These are phyloP conservation scores for Rhopalosiphum maidis DNA, from an alignment of 1,140 invertebrate genomes.

Conservation along the genomic window DNA sequence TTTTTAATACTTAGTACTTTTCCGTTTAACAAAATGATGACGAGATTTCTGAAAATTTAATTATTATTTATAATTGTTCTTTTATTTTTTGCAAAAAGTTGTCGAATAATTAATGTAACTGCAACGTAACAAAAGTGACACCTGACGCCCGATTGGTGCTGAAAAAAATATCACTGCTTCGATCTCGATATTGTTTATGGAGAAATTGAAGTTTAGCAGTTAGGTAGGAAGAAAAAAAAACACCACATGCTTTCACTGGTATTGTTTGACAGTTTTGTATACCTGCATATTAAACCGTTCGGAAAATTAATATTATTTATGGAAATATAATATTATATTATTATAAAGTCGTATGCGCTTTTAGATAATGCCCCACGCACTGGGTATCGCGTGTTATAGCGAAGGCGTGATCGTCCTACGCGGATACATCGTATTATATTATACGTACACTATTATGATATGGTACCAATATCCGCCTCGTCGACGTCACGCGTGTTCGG, in stretches of 20 bases:
- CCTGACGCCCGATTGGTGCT: neutral
- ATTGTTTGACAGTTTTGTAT: neutral
- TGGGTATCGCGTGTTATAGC: neutral
- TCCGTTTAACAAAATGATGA: neutral
- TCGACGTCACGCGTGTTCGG: neutral
- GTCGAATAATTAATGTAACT: neutral
- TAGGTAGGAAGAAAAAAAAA: neutral
- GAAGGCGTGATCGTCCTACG: neutral
- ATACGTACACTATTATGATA: neutral
- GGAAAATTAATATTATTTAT: neutral
- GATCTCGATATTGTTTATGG: neutral
- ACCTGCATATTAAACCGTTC: neutral
- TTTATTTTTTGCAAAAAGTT: too few relatives aligned
- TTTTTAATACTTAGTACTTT: neutral
- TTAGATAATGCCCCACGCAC: neutral
- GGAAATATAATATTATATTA: neutral
- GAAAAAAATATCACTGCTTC: neutral
- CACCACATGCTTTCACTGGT: neutral
- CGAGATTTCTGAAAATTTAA: neutral
- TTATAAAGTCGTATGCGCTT: neutral
- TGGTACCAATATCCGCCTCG: neutral
- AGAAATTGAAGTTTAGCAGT: neutral
- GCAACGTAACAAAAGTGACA: neutral
- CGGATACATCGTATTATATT: slow-evolving; percentile 12
- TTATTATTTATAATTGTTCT: too few relatives aligned